Evolutionary conservation across 1,140 invertebrate species (phyloP), one percentile per base, ranked within the genome.

Genomic region (Manduca sexta): DNA sequence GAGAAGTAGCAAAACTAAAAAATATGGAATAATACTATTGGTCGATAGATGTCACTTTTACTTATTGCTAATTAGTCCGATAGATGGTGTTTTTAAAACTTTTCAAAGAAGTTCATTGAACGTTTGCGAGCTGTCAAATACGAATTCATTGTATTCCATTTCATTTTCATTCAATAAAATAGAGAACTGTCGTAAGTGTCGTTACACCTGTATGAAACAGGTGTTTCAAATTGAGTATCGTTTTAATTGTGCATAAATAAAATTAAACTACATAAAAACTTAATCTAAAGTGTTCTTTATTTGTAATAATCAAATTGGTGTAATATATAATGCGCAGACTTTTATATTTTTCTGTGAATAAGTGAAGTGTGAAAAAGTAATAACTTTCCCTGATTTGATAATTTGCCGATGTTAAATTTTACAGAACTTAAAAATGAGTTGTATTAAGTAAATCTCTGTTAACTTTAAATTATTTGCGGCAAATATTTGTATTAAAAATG

Each of bases 331-430:
- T 49, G 40, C 11, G 26, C 7, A 38, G 52, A 52, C 45, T 49
- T 58, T 62, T 67, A 4, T 45, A 16, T 14, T 45, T 15, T 33
- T 33, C 21, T 17, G 35, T 35, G 16, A 49, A 26, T 26, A 54
- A 18, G 35, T 69, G 57, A 64, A 58, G 69, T 74, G 69, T 64
- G 56, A 75, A 73, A 72, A 76, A 62, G 49, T 46, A 49, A 57
- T 49, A 74, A 73, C 74, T 81, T 84, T 84, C 76, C 66, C 69
- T 35, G 21, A 45, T 42, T 68, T 72, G 74, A 64, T 63, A 74
- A 76, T 71, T 77, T 80, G 58, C 64, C 65, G 73, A 62, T 69
- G 54, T 49, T 54, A 53, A 67, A 64, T 64, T 66, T 38, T 55
- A 46, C 34, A 52, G 40, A 59, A 52, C 37, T 52, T 58, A 48